These are phyloP conservation scores for Myiotriccus ornatus DNA, from an alignment of 2,797 vertebrate genomes.

Conservation along the genomic window DNA sequence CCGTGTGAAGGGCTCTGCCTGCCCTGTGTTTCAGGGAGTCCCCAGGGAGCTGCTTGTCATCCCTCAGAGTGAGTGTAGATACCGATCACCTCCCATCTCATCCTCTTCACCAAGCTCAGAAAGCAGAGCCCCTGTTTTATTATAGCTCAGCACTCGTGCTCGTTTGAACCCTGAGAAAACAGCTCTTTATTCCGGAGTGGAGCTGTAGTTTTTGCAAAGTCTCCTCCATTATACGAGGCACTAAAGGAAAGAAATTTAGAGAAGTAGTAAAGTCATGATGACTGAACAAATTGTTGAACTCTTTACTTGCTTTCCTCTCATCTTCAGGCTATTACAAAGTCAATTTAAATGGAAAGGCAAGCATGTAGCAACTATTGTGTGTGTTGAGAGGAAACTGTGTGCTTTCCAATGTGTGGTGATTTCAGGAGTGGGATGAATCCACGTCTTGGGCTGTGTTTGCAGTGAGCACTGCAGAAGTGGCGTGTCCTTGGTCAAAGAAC, in stretches of 20 bases:
- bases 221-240: background rate
- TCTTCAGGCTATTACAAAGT: background rate
- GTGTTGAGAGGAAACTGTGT: background rate
- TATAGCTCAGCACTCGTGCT: background rate
- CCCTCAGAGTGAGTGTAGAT: background rate
- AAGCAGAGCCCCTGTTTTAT: background rate
- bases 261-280: background rate
- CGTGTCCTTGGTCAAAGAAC: background rate
- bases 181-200: background rate
- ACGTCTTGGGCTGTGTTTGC: background rate
- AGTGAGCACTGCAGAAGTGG: background rate
- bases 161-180: background rate
- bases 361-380: background rate
- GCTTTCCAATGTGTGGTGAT: background rate
- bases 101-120: background rate
- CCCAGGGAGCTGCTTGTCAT: background rate
- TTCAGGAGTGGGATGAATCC: background rate
- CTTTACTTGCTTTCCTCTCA: background rate
- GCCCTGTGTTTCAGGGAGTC: background rate
- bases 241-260: background rate
- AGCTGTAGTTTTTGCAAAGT: background rate
- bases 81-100: background rate
- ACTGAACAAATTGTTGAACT: background rate
- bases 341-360: constrained; percentile 2
- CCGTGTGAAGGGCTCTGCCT: background rate